These are phyloP conservation scores for Sinosuthora webbiana DNA, from an alignment of 2,113 vertebrate genomes.

Conservation along the genomic window DNA sequence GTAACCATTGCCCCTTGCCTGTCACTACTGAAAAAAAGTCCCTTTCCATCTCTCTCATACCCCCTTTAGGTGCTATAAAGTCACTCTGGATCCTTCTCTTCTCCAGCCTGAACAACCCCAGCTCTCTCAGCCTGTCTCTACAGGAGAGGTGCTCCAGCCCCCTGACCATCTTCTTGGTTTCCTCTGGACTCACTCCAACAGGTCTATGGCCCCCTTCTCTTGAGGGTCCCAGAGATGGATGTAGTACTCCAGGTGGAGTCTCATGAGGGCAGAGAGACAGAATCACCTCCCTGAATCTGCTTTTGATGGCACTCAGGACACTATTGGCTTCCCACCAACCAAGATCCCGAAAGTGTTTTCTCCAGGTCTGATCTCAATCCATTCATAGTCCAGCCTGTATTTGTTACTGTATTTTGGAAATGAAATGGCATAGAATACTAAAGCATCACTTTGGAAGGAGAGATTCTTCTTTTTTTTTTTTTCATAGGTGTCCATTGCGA, in stretches of 20 bases:
- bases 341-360: not conserved
- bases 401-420: not conserved
- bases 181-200: not conserved
- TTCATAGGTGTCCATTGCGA: not conserved
- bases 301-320: not conserved
- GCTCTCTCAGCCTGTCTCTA: not conserved
- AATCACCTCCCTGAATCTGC: not conserved
- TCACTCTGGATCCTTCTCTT: not conserved
- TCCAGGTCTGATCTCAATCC: not conserved
- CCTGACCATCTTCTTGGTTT: not conserved
- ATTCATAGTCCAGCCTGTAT: not conserved
- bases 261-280: not conserved
- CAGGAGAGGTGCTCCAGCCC: not conserved
- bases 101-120: not conserved
- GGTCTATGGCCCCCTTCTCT: rapidly evolving
- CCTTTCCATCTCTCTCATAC: not conserved
- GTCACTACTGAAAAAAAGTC: not conserved
- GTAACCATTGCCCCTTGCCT: not conserved
- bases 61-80: not conserved
- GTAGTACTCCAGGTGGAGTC: too few relatives aligned
- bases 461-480: not conserved
- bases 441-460: not conserved
- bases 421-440: not conserved
- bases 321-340: not conserved
- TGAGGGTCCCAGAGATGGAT: not conserved